Conservation (phyloP, 2,113 vertebrate genomes). For the Plectropomus leopardus region DNA sequence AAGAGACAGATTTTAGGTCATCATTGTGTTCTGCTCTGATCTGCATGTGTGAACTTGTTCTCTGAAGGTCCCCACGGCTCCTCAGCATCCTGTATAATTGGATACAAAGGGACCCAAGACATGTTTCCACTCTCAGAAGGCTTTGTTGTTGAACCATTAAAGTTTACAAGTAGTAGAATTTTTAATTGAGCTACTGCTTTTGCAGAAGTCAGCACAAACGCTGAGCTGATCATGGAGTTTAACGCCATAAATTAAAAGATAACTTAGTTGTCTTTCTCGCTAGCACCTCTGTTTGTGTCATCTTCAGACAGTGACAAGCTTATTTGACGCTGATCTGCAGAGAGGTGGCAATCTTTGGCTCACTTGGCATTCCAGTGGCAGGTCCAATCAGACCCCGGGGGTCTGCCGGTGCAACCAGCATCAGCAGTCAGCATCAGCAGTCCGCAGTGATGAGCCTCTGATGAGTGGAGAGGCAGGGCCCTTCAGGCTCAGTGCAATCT, state of each 20-base stretch:
- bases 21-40: constrained; percentile 38
- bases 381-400: constrained; percentile 58
- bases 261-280: constrained; percentile 2
- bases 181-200: constrained; percentile 27
- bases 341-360: constrained; percentile 44
- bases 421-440: constrained; percentile 55
- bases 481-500: constrained; percentile 52
- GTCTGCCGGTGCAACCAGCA: constrained; percentile 37
- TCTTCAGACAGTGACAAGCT: not conserved
- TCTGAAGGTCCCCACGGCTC: constrained; percentile 40
- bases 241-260: not conserved
- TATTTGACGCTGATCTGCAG: constrained; percentile 28
- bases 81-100: constrained; percentile 60
- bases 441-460: constrained; percentile 62
- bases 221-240: not conserved
- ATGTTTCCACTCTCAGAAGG: constrained; percentile 48
- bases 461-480: constrained; percentile 54
- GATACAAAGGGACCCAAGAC: constrained; percentile 54
- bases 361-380: constrained; percentile 58
- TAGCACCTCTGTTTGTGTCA: not conserved
- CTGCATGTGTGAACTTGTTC: constrained; percentile 64
- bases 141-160: constrained; percentile 47
- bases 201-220: not conserved
- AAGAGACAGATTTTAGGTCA: constrained; percentile 33
- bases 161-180: constrained; percentile 16